These are phyloP conservation scores for Zaprionus lachaisei DNA, from an alignment of 1,140 invertebrate species.

Conservation along the genomic window DNA sequence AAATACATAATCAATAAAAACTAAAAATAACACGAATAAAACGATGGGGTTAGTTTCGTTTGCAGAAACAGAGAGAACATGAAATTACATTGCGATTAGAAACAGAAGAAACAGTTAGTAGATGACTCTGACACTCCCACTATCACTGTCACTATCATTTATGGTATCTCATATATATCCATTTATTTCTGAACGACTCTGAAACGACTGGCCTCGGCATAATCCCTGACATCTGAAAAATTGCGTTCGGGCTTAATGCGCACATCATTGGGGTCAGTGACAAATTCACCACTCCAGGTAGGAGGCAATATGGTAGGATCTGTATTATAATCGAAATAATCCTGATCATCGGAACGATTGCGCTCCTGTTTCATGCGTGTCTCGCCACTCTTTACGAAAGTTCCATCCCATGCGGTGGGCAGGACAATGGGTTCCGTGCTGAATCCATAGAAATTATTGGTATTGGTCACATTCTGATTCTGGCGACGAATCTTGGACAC, in stretches of 20 bases:
- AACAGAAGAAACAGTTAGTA: slow-evolving; percentile 33
- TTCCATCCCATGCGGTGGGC: slow-evolving; percentile 81
- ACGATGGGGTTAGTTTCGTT: slow-evolving; percentile 63
- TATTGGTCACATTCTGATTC: slow-evolving; percentile 79
- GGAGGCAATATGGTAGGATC: slow-evolving; percentile 72
- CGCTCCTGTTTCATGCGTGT: slow-evolving; percentile 68
- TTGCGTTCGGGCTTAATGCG: slow-evolving; percentile 80
- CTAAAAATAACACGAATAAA: slow-evolving; percentile 49
- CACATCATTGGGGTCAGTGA: slow-evolving; percentile 79
- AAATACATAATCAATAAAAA: slow-evolving; percentile 64
- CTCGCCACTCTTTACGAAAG: slow-evolving; percentile 72
- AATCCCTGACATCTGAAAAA: slow-evolving; percentile 77
- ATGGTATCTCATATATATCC: slow-evolving; percentile 3
- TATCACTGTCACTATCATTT: not conserved
- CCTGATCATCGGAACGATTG: slow-evolving; percentile 77
- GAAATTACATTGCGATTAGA: slow-evolving; percentile 58
- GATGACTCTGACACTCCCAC: slow-evolving; percentile 8
- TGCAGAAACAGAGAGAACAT: slow-evolving; percentile 55
- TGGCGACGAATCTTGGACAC: slow-evolving; percentile 78
- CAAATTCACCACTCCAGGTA: slow-evolving; percentile 79
- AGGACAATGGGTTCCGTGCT: slow-evolving; percentile 73
- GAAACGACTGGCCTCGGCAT: slow-evolving; percentile 77
- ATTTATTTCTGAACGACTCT: slow-evolving; percentile 61
- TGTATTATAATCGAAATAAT: slow-evolving; percentile 70
- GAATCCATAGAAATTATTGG: slow-evolving; percentile 80